Base-by-base conservation (phyloP, 2,113 vertebrate genomes). In the Gila orcuttii region DNA sequence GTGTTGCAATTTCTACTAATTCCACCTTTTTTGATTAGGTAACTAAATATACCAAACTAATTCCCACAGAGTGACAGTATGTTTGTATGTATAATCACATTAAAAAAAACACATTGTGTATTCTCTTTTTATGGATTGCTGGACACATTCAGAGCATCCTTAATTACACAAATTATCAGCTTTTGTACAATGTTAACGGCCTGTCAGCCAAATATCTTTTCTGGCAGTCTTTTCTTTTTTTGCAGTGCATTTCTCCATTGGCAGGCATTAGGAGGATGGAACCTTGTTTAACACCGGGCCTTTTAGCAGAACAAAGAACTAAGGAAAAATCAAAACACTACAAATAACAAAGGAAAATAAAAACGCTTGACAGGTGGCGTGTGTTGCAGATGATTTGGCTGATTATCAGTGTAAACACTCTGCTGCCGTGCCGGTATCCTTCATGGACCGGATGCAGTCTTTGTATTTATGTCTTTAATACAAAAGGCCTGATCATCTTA, bases 401-500 rank as follows among this genome's bases (percentile, higher is more conserved):
- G 75, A 93, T 93, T 94, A 92, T 90, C 78, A 83, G 87, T 10
- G 21, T 57, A 87, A 86, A 90, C 85, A 84, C 86, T 90, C 89
- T 52, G 85, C 85, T 6, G 85, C 79, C 45, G 86, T 84, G 88
- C 86, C 86, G 84, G 88, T 90, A 82, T 90, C 83, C 80, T 82
- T 86, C 85, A 86, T 82, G 17, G 52, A 84, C 31, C 8, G 81
- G 83, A 86, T 60, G 83, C 80, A 64, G 83, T 77, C 87, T 75
- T 90, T 81, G 89, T 94, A 94, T 95, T 95, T 95, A 95, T 95
- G 90, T 89, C 87, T 94, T 94, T 92, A 95, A 94, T 94, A 94
- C 89, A 85, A 90, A 83, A 85, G 86, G 88, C 82, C 81, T 88
- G 90, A 94, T 92, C 89, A 90, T 92, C 90, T 89, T 92, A 93